Base-by-base conservation (phyloP, 2,888 invertebrate species). In the Danaus chrysippus region DNA sequence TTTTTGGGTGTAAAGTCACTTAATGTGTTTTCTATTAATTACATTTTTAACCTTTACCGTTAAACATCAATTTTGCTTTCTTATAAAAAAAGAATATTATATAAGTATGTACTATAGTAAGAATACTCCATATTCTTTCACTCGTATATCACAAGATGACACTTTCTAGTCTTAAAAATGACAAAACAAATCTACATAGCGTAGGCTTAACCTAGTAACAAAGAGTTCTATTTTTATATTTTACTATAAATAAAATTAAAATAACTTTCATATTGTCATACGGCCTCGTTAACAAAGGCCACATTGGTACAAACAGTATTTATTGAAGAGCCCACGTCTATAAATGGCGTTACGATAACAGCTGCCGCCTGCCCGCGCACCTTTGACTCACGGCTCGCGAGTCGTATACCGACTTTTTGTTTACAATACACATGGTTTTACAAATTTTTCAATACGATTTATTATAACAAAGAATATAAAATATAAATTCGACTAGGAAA, bases 311-410 rank as follows among this genome's bases (percentile, higher is more conserved):
- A 66, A 59, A 68, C 43, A 56, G 57, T 44, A 63, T 61, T 56
- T 59, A 59, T 61, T 64, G 59, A 71, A 68, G 68, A 68, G 59
- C 65, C 70, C 65, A 72, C 68, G 62, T 63, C 83, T 83, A 78
- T 79, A 84, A 76, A 82, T 78, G 84, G 85, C 64, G 66, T 76
- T 81, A 69, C 75, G 72, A 75, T 78, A 79, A 78, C 76, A 74
- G 73, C 73, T 77, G 75, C 72, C 76, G 74, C 73, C 73, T 77
- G 75, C 72, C 73, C 73, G 67, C 70, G 69, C 68, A 70, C 66
- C 70, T 64, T 71, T 86, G 85, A 86, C 76, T 85, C 84, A 84
- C 73, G 67, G 68, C 68, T 60, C 34, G 68, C 70, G 68, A 64
- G 64, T 61, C 69, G 68, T 73, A 34, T 34, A 34, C 23, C 23